Evolutionary conservation across 2,113 vertebrate species (phyloP), one percentile per base, ranked within the genome.

Genomic region (Sardina pilchardus): DNA sequence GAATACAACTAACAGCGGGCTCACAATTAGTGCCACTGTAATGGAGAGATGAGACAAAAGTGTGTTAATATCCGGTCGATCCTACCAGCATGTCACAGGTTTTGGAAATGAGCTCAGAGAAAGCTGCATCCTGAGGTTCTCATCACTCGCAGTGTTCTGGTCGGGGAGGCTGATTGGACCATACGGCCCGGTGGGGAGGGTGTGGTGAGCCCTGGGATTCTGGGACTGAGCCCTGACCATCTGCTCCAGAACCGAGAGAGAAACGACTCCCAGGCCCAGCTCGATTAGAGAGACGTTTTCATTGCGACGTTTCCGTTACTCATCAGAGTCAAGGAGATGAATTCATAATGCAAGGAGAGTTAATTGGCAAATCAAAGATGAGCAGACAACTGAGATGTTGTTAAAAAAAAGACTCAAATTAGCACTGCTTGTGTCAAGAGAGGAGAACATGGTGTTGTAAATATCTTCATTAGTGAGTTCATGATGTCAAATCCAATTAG

Each of bases 11-110:
- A 44, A 81, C 81, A 48, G 36, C 24, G 85, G 26, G 36, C 56
- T 82, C 39, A 21, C n/a, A 85, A 85, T 63, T 81, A 56, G 19
- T 85, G 81, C 82, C 56, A 17, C 9, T n/a, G 53, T 30, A 36
- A 44, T 63, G 85, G 44, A 26, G 47, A 43, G 48, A 59, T 16
- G 48, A 43, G 63, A 63, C 50, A 82, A 85, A 42, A 63, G 80
- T 63, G 39, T 63, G 26, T 81, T 83, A 24, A 63, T 63, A 63
- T 26, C 56, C 24, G 1, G 24, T 9, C n/a, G 6, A 5, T n/a
- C n/a, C 56, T n/a, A 1, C 56, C 4, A 7, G 14, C 3, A 1
- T 26, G 24, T 26, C n/a, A n/a, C 56, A n/a, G 56, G 4, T 9
- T 26, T 26, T 63, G 56, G 56, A 63, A n/a, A 63, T n/a, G 56